Conservation (phyloP, 1,140 invertebrate genomes). For the Drosophila kikkawai region DNA sequence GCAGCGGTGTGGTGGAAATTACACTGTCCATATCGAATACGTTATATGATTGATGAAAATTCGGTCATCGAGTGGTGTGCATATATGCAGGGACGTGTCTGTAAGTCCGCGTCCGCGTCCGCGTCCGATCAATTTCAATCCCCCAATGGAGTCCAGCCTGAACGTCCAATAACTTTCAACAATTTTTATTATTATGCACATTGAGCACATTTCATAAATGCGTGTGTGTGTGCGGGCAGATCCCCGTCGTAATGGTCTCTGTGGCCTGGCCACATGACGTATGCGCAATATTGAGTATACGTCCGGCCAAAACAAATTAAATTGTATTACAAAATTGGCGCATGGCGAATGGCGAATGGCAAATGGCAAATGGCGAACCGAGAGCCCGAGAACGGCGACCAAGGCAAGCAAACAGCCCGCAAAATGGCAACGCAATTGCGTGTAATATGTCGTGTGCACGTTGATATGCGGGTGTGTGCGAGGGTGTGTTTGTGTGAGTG, state of each 20-base stretch:
- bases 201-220: conserved; percentile 66
- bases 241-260: conserved; percentile 2
- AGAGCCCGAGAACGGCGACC: background rate
- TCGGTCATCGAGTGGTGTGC: conserved; percentile 29
- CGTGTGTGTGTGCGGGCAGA: conserved; percentile 18
- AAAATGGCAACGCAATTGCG: conserved; percentile 55
- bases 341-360: conserved; percentile 23
- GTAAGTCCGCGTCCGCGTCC: background rate
- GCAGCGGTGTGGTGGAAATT: conserved; percentile 35
- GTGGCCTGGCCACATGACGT: conserved; percentile 59
- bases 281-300: conserved; percentile 69
- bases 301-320: conserved; percentile 65
- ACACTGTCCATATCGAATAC: conserved; percentile 68
- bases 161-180: conserved; percentile 54
- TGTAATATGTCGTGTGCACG: conserved; percentile 33
- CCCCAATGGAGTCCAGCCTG: conserved; percentile 4
- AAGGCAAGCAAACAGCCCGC: conserved; percentile 14
- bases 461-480: conserved; percentile 13
- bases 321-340: conserved; percentile 61
- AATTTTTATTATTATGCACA: conserved; percentile 75
- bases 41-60: conserved; percentile 74
- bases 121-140: conserved; percentile 46
- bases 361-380: conserved; percentile 1
- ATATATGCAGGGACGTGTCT: conserved; percentile 1
- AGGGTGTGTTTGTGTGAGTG: conserved; percentile 41